Conservation (phyloP, 1,140 invertebrate genomes). For the Heliothis virescens region DNA sequence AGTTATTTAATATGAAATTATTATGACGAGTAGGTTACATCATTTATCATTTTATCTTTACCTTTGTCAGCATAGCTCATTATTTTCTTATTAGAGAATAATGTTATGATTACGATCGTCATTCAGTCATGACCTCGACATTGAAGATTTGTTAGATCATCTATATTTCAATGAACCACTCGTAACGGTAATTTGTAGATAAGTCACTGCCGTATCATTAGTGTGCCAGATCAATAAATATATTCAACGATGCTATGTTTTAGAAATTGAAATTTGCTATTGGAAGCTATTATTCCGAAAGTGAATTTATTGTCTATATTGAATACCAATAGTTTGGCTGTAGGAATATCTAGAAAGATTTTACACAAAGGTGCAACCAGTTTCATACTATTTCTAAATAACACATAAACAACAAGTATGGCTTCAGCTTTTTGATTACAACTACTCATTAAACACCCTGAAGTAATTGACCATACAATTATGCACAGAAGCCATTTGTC, state of each 20-base stretch:
- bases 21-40: too few relatives aligned
- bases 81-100: conserved; percentile 17
- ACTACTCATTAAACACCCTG: too few relatives aligned
- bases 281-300: not conserved
- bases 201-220: not conserved
- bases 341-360: not conserved
- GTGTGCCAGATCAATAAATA: too few relatives aligned
- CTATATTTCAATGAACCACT: not conserved
- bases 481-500: not conserved
- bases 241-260: too few relatives aligned
- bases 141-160: conserved; percentile 37
- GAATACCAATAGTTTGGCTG: not conserved
- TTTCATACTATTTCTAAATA: not conserved
- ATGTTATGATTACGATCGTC: conserved; percentile 5
- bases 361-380: not conserved
- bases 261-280: too few relatives aligned
- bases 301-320: not conserved
- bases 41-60: too few relatives aligned
- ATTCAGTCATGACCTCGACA: conserved; percentile 23
- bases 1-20: too few relatives aligned
- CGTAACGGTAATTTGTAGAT: not conserved
- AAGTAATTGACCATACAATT: not conserved
- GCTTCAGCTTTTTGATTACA: not conserved
- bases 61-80: not conserved
- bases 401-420: not conserved